phyloP scores from a whole-genome alignment of 2,113 vertebrate genomes.

The Lethenteron reissneri region DNA sequence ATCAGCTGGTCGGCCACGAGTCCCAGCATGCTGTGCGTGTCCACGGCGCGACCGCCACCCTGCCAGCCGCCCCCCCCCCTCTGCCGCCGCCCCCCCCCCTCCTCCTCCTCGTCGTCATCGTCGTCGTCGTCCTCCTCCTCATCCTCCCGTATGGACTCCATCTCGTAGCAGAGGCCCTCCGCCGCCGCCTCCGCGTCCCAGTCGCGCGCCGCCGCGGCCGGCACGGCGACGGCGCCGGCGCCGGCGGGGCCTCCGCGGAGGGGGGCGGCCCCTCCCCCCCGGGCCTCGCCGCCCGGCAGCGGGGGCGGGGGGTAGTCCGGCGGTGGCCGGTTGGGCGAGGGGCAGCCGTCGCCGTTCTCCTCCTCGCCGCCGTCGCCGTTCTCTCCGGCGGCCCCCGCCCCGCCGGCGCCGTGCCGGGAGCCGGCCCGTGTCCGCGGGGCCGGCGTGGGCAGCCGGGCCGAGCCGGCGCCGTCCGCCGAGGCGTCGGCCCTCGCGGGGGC shows the following conservation, averaged over 20 bases:
- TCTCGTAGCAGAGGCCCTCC: conserved; percentile 20
- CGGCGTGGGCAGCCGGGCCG: conserved; percentile 13
- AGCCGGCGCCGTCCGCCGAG: conserved; percentile 10
- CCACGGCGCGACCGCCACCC: conserved; percentile 8
- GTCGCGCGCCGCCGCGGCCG: conserved; percentile 17
- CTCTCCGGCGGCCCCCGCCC: conserved; percentile 17
- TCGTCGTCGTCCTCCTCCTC: background rate
- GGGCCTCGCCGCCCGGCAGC: conserved; percentile 35
- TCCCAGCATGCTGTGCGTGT: conserved; percentile 17
- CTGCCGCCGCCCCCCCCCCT: background rate
- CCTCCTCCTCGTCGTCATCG: background rate
- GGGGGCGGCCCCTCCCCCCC: conserved; percentile 23
- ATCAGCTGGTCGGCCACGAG: conserved; percentile 22
- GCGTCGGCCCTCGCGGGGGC: conserved; percentile 21
- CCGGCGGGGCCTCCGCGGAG: conserved; percentile 14
- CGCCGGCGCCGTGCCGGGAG: conserved; percentile 16
- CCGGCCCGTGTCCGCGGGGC: conserved; percentile 33
- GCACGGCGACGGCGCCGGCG: too few relatives aligned
- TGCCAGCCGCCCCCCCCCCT: conserved; percentile 8
- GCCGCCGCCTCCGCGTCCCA: conserved; percentile 26
- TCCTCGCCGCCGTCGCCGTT: conserved; percentile 17
- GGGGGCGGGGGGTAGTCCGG: conserved; percentile 57
- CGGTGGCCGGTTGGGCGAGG: conserved; percentile 38
- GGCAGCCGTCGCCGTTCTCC: conserved; percentile 35
- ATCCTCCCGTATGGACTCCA: too few relatives aligned